Base-by-base conservation (phyloP, 2,113 vertebrate genomes). In the Psittacara wagleri region DNA sequence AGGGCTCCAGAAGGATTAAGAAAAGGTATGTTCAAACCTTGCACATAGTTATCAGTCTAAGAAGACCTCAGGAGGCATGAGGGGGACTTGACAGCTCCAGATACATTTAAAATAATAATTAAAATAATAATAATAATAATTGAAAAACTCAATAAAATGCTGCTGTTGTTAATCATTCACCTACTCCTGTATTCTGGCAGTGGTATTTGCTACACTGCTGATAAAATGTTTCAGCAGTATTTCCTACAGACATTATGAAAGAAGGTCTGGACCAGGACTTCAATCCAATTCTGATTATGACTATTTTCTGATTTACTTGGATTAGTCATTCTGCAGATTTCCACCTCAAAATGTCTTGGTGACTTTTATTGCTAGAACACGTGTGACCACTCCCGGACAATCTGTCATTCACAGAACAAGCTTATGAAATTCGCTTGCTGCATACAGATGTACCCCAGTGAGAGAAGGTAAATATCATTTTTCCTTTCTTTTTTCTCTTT, bases 401-500 rank as follows among this genome's bases (percentile, higher is more conserved):
- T 11, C 89, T 63, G 55, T 69, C 76, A 77, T 55, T 86, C 87
- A 49, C 70, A 68, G 62, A 67, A 28, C 35, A 16, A 64, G 59
- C 67, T 68, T 28, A 59, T 5, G 25, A 70, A 68, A 67, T 10
- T 17, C 41, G 16, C 67, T 68, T 83, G 35, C 91, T 83, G 39
- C 72, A 69, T 49, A 33, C 52, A 92, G 77, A 80, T 44, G 48
- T 23, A 24, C 59, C 76, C 83, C 69, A 46, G 49, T 29, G 95
- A 82, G 61, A 83, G 59, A 91, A 94, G 68, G 77, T 35, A 96
- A 97, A 94, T 29, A 80, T 3, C 10, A 74, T 31, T 74, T 92
- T 44, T 44, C 55, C 54, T 75, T 44, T 18, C 41, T 41, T 51
- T 43, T 74, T 69, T 19, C 55, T n/a, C 66, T 48, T 78, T 33